phyloP scores from a whole-genome alignment of 2,888 invertebrate genomes.

The Linyphia triangularis region DNA sequence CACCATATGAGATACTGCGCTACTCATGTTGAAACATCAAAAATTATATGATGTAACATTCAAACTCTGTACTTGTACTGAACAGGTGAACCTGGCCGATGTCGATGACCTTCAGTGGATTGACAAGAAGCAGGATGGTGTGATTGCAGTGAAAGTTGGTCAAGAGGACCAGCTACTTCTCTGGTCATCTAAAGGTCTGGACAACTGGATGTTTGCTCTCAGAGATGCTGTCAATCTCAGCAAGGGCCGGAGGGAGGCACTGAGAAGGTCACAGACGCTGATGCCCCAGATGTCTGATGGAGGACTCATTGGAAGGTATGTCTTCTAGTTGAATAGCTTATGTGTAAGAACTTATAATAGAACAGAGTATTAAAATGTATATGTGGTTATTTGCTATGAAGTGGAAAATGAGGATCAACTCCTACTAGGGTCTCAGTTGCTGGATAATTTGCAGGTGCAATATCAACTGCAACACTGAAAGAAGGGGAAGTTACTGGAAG shows the following conservation, averaged over 20 bases:
- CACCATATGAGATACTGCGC: too few species aligned
- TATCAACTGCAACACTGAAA: too few species aligned
- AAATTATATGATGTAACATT: not conserved
- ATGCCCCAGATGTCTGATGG: constrained; percentile 76
- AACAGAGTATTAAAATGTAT: too few species aligned
- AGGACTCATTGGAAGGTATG: constrained; percentile 71
- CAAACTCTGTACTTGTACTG: not conserved
- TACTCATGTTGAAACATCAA: too few species aligned
- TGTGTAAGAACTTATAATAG: too few species aligned
- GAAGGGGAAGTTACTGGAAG: too few species aligned
- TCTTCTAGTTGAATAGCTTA: too few species aligned
- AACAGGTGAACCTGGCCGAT: constrained; percentile 84
- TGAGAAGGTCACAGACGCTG: constrained; percentile 81
- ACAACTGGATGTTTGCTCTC: constrained; percentile 77
- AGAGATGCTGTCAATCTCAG: constrained; percentile 84
- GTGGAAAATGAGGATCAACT: too few species aligned
- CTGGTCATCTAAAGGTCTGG: constrained; percentile 82
- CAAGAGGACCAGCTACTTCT: constrained; percentile 84
- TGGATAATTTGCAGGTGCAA: too few species aligned
- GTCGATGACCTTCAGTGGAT: constrained; percentile 85
- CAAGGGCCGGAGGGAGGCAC: constrained; percentile 84
- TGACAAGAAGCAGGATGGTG: constrained; percentile 84
- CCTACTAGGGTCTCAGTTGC: too few species aligned
- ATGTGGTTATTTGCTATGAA: too few species aligned
- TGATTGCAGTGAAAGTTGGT: constrained; percentile 83